Evolutionary conservation across 2,888 invertebrate species (phyloP), one percentile per base, ranked within the genome.

Genomic region (Prosopocoilus inquinatus): DNA sequence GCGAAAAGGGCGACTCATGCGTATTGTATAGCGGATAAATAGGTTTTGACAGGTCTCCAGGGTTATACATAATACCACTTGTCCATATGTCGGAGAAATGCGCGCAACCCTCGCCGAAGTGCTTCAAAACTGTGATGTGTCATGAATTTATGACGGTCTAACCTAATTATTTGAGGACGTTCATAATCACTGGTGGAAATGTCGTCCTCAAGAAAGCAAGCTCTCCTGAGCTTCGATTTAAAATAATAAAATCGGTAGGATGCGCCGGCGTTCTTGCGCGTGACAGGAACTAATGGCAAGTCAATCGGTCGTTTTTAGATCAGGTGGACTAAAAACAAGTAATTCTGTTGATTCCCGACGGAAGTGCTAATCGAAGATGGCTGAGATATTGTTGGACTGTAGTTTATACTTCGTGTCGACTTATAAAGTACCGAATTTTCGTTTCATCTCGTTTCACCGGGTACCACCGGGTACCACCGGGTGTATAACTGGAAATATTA

Each of bases 11-110:
- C 66, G 65, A 65, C 64, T 67, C 68, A 67, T 68, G 64, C 64
- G 67, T 64, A 68, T 71, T 70, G 70, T 70, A 70, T 70, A 59
- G 67, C 64, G 68, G 64, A 73, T 74, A 75, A 75, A 75, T 75
- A 70, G 73, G 72, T 73, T 74, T 72, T 73, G 74, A 75, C 75
- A 75, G 72, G 74, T 75, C 75, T 71, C 73, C 67, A 64, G 75
- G 74, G 76, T 74, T 67, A 69, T 67, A 66, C 71, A 76, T 76
- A 76, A 77, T 76, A 76, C 76, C 77, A 77, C 77, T 77, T 74
- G 77, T 75, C 70, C 77, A 77, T 77, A 77, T 77, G 77, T 70
- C 76, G 67, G 65, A 47, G 49, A 52, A 57, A 53, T 39, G 57
- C 55, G 57, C 47, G 61, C 58, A 53, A 58, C 61, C 63, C 60